A percentile compares a stretch with the other conserved stretches of the same genome.
phyloP scores from a whole-genome alignment of 2,113 vertebrate genomes.

The Oryzias melastigma region DNA sequence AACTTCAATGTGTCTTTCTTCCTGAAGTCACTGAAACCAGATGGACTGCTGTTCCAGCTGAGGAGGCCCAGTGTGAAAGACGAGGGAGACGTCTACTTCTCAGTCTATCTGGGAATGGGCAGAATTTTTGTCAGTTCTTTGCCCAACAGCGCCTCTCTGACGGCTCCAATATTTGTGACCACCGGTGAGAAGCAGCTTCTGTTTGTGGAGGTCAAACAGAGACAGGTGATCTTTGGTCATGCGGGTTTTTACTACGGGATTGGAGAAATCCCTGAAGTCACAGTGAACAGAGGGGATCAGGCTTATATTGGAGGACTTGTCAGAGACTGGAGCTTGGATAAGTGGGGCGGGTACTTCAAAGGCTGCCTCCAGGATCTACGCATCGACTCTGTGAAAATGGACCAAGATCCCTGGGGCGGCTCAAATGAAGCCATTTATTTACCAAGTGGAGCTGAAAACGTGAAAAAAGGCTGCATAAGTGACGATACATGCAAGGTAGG shows the following conservation, averaged over 20 bases:
- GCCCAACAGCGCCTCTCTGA: conserved; percentile 24
- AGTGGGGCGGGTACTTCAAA: conserved; percentile 87
- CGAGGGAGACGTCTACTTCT: conserved; percentile 67
- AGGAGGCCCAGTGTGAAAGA: conserved; percentile 43
- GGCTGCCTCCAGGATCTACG: conserved; percentile 92
- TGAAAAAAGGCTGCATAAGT: conserved; percentile 82
- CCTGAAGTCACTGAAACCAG: conserved; percentile 79
- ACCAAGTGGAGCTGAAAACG: conserved; percentile 58
- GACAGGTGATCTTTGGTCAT: conserved; percentile 61
- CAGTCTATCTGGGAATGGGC: conserved; percentile 78
- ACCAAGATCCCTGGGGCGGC: conserved; percentile 48
- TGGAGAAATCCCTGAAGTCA: conserved; percentile 65
- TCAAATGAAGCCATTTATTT: conserved; percentile 40
- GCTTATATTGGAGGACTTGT: conserved; percentile 82
- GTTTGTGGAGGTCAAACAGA: conserved; percentile 70
- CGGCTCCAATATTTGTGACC: conserved; percentile 68
- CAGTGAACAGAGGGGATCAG: conserved; percentile 61
- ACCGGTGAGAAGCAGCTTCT: conserved; percentile 82
- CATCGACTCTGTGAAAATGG: conserved; percentile 75
- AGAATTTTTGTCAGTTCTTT: conserved; percentile 65
- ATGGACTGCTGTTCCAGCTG: conserved; percentile 84
- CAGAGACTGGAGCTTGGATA: conserved; percentile 6
- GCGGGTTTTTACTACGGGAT: conserved; percentile 59
- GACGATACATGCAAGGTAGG: conserved; percentile 86
- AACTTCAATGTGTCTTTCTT: conserved; percentile 87